These are phyloP conservation scores for Netelia virgata DNA, from an alignment of 2,888 invertebrate species.

Conservation along the genomic window DNA sequence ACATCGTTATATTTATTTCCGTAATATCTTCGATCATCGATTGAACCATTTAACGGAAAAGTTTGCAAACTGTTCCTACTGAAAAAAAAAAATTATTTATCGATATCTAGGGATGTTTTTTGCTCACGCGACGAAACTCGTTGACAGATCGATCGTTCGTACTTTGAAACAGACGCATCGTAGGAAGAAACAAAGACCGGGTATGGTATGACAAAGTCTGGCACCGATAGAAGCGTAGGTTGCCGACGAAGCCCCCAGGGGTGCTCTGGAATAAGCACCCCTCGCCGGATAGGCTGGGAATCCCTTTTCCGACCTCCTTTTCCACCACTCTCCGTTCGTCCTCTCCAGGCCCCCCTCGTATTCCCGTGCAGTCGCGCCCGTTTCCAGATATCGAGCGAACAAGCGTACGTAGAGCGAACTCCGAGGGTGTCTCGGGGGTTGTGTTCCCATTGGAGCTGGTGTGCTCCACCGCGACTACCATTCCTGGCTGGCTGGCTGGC, in stretches of 20 bases:
- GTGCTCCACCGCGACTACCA: slow-evolving; percentile 44
- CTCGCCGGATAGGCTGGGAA: slow-evolving; percentile 20
- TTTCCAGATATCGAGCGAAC: slow-evolving; percentile 82
- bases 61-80: no score
- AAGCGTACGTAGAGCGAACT: slow-evolving; percentile 67
- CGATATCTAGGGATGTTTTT: no score
- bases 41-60: no score
- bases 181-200: slow-evolving; percentile 24
- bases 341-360: slow-evolving; percentile 29
- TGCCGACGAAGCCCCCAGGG: not conserved
- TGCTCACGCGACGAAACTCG: no score
- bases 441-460: slow-evolving; percentile 67
- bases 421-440: slow-evolving; percentile 74
- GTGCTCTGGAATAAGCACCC: not conserved
- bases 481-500: slow-evolving; percentile 73
- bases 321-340: slow-evolving; percentile 23
- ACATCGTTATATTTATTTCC: no score
- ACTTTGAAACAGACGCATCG: not conserved
- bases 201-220: slow-evolving; percentile 19
- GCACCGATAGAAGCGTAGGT: not conserved
- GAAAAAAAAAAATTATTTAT: no score
- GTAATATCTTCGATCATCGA: no score
- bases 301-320: slow-evolving; percentile 35
- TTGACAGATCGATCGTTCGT: no score
- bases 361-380: slow-evolving; percentile 58